Percentiles rank a stretch among this genome's conserved stretches.
Conservation (phyloP, 2,113 vertebrate species). For the Conger conger region DNA sequence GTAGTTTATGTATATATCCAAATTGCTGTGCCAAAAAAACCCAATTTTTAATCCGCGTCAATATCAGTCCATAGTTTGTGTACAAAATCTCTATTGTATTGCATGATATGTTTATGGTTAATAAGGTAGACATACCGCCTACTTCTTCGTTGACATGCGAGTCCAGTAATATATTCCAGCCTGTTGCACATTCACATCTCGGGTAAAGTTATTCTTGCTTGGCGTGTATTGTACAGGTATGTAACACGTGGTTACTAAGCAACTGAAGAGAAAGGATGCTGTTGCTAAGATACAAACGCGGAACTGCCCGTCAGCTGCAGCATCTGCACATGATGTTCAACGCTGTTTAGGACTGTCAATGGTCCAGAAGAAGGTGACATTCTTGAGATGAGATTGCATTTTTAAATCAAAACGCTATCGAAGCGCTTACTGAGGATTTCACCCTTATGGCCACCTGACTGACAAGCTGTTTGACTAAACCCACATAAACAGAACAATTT, state of each 20-base stretch:
- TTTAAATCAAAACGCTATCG: neutral
- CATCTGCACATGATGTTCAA: constrained; percentile 38
- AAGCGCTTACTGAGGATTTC: neutral
- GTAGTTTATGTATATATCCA: neutral
- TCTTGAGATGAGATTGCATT: neutral
- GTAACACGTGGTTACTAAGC: constrained; percentile 57
- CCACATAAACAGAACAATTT: neutral
- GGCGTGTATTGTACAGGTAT: constrained; percentile 47
- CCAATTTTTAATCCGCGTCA: neutral
- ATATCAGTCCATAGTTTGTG: neutral
- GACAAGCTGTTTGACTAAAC: neutral
- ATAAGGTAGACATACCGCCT: neutral
- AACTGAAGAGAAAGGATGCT: constrained; percentile 43
- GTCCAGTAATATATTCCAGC: constrained; percentile 9
- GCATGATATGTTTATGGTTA: neutral
- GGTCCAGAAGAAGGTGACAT: constrained; percentile 1
- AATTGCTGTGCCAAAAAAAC: neutral
- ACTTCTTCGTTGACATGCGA: neutral
- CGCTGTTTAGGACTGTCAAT: constrained; percentile 3
- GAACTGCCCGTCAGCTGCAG: constrained; percentile 38
- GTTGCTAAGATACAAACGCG: constrained; percentile 57
- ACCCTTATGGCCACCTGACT: neutral
- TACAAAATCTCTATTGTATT: neutral
- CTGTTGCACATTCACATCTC: constrained; percentile 38
- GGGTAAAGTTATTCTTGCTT: constrained; percentile 27